Percentiles rank a stretch among this genome's conserved stretches.
phyloP scores from a whole-genome alignment of 2,888 invertebrate genomes.

The Diaphora mendica region DNA sequence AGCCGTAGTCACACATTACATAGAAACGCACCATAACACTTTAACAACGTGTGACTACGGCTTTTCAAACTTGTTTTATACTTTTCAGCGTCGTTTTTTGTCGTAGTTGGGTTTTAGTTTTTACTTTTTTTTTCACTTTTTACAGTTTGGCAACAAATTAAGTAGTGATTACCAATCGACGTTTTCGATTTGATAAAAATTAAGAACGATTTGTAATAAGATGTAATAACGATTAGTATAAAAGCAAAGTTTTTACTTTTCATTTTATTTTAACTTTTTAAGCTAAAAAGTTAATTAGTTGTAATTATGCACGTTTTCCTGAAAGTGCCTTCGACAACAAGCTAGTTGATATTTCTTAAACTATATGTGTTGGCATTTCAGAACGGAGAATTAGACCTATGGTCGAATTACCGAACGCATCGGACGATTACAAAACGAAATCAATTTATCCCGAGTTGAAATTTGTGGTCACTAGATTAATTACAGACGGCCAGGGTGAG shows the following conservation, averaged over 20 bases:
- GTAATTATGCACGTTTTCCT: not conserved
- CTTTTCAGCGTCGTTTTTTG: no score
- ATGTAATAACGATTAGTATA: no score
- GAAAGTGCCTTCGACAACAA: slow-evolving; percentile 38
- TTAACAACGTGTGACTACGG: no score
- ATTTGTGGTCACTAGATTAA: slow-evolving; percentile 80
- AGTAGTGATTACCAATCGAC: no score
- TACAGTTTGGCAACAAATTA: not conserved
- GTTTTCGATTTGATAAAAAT: no score
- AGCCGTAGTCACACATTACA: no score
- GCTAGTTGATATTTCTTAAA: slow-evolving; percentile 38
- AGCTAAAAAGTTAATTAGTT: no score
- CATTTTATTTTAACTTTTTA: no score
- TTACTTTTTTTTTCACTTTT: not conserved
- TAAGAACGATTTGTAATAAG: not conserved
- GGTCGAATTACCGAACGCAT: slow-evolving; percentile 62
- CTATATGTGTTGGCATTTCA: slow-evolving; percentile 66
- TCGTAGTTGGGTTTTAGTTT: no score
- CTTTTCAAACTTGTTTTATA: no score
- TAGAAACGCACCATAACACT: no score
- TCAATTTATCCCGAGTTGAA: slow-evolving; percentile 77
- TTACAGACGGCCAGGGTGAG: slow-evolving; percentile 79
- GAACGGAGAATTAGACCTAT: slow-evolving; percentile 66
- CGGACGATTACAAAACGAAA: slow-evolving; percentile 55
- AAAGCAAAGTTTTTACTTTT: no score